A percentile compares a stretch with the other conserved stretches of the same genome.
Conservation (phyloP, 2,113 vertebrate species). For the Pangasianodon gigas region DNA sequence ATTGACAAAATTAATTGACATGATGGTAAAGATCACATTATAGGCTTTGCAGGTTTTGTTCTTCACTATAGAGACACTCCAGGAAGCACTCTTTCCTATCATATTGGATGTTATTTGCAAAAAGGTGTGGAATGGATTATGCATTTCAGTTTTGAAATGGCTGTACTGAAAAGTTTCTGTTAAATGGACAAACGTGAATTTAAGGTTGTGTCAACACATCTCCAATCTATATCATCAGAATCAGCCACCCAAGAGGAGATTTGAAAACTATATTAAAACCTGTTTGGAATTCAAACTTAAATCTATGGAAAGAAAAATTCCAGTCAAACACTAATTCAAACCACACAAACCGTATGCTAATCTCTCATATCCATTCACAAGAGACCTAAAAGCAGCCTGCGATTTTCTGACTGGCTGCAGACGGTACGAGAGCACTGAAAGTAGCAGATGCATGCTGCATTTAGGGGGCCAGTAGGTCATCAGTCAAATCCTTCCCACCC, state of each 20-base stretch:
- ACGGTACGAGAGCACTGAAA: not conserved
- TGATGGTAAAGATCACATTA: not conserved
- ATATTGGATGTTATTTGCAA: not conserved
- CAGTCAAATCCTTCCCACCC: not conserved
- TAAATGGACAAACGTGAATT: not conserved
- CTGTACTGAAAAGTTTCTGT: not conserved
- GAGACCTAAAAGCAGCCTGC: not conserved
- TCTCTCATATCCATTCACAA: not conserved
- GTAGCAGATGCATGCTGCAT: not conserved
- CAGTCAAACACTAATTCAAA: not conserved
- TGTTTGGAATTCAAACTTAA: not conserved
- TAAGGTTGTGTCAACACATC: not conserved
- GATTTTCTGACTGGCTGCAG: not conserved
- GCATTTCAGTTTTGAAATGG: not conserved
- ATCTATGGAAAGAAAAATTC: not conserved
- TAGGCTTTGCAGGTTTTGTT: not conserved
- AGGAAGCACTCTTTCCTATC: no score
- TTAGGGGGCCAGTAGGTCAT: not conserved
- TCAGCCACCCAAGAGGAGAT: not conserved
- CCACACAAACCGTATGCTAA: not conserved
- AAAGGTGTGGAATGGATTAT: not conserved
- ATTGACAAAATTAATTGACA: not conserved
- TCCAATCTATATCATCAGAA: not conserved
- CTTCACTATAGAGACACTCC: no score
- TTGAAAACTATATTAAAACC: not conserved